Evolutionary conservation across 64 coral and sea anemone species (phyloP).

Genomic region (Pachyseris speciosa): DNA sequence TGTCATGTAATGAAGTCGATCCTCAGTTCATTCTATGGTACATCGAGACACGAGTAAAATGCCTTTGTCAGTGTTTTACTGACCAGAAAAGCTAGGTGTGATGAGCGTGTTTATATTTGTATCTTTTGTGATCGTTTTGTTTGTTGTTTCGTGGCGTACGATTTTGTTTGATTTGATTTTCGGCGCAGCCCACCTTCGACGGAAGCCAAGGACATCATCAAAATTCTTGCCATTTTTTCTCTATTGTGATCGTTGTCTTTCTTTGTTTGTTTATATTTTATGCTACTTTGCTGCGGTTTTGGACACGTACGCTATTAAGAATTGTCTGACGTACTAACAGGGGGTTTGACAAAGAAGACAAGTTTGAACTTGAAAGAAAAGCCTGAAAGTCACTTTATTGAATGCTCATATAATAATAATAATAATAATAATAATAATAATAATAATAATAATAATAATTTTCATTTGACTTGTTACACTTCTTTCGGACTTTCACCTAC

Average conservation of each 20-base stretch:
- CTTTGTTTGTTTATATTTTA: neutral
- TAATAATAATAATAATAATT: no score
- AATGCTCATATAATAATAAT: no score
- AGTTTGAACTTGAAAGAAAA: neutral
- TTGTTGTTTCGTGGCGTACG: neutral
- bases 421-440: no score
- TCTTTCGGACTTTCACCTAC: no score
- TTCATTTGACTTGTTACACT: no score
- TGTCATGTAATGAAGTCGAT: no score
- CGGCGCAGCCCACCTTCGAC: neutral
- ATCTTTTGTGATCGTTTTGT: neutral
- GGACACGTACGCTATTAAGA: neutral
- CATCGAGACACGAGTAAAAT: no score
- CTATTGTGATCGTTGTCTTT: neutral
- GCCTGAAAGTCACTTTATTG: neutral
- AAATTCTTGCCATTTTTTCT: conserved; percentile 32
- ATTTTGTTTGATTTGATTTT: neutral
- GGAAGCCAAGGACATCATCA: conserved; percentile 1
- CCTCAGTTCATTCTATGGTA: no score
- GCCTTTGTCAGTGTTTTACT: no score
- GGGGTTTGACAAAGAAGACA: neutral
- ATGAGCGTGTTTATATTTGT: neutral
- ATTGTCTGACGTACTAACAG: neutral
- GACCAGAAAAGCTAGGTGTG: neutral
- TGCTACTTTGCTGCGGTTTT: conserved; percentile 9